These are phyloP conservation scores for Scaptomyza reducta DNA, from an alignment of 2,888 invertebrate species.

Conservation along the genomic window DNA sequence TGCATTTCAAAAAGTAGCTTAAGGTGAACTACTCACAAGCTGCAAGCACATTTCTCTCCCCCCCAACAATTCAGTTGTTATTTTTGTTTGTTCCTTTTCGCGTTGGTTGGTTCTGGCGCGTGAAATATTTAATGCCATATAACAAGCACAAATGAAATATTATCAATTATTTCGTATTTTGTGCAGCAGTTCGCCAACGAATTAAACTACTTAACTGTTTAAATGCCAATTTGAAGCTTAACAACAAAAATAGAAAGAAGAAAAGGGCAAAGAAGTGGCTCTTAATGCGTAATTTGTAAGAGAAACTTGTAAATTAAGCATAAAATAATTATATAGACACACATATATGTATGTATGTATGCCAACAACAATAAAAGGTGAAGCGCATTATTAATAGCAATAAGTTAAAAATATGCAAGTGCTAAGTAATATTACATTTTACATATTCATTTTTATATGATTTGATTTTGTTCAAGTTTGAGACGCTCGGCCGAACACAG, in stretches of 20 bases:
- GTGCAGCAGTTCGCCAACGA: slow-evolving; percentile 1
- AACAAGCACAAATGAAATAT: slow-evolving; percentile 29
- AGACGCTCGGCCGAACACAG: too few relatives aligned
- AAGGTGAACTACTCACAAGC: slow-evolving; percentile 52
- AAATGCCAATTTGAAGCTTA: slow-evolving; percentile 20
- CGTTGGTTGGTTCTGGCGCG: slow-evolving; percentile 25
- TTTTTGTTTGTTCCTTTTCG: slow-evolving; percentile 21
- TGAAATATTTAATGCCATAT: slow-evolving; percentile 62
- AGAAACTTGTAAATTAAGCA: slow-evolving; percentile 9
- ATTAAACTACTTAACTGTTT: slow-evolving; percentile 14
- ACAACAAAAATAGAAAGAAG: background rate
- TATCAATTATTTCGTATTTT: slow-evolving; percentile 25
- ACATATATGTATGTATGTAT: slow-evolving; percentile 12
- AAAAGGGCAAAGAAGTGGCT: background rate
- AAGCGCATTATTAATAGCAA: slow-evolving; percentile 30
- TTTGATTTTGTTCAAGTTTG: too few relatives aligned
- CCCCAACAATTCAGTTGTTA: background rate
- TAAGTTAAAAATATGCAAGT: background rate
- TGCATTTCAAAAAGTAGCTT: slow-evolving; percentile 78
- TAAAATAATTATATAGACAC: slow-evolving; percentile 8
- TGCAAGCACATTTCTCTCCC: slow-evolving; percentile 18
- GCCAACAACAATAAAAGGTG: slow-evolving; percentile 37
- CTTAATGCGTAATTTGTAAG: background rate
- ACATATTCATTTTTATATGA: too few relatives aligned
- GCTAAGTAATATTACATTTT: background rate